Conservation (phyloP, 2,113 vertebrate genomes). For the Columba janthina region DNA sequence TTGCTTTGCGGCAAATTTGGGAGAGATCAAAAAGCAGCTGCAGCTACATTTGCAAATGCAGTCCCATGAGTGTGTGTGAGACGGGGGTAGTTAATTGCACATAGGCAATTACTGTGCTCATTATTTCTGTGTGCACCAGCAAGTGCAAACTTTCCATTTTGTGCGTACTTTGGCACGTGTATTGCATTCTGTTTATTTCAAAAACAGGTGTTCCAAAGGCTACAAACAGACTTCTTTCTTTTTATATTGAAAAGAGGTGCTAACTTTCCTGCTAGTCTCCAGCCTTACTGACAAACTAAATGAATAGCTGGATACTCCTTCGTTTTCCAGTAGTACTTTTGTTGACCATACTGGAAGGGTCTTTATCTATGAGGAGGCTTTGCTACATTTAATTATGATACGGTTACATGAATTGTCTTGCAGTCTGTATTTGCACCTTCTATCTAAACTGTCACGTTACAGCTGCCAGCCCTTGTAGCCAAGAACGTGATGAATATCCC, state of each 20-base stretch:
- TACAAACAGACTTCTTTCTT: neutral
- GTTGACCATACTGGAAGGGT: neutral
- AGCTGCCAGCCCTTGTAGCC: neutral
- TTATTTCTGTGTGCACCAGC: neutral
- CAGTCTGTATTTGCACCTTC: neutral
- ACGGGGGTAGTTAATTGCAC: neutral
- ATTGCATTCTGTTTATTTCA: neutral
- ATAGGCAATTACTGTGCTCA: neutral
- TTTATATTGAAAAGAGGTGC: neutral
- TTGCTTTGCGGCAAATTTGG: neutral
- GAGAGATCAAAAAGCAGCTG: neutral
- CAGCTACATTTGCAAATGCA: neutral
- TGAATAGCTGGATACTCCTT: neutral
- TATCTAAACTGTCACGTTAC: neutral
- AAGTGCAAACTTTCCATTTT: neutral
- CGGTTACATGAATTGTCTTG: neutral
- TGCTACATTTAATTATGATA: neutral
- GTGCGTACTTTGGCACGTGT: fast-evolving
- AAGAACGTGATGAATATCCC: neutral
- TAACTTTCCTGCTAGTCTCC: neutral
- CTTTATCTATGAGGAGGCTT: neutral
- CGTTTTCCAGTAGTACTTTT: neutral
- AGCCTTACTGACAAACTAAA: neutral
- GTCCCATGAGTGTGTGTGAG: neutral
- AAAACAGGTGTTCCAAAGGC: neutral